A percentile compares a stretch with the other conserved stretches of the same genome.
Conservation (phyloP, 2,113 vertebrate species). For the Mustelus asterias region DNA sequence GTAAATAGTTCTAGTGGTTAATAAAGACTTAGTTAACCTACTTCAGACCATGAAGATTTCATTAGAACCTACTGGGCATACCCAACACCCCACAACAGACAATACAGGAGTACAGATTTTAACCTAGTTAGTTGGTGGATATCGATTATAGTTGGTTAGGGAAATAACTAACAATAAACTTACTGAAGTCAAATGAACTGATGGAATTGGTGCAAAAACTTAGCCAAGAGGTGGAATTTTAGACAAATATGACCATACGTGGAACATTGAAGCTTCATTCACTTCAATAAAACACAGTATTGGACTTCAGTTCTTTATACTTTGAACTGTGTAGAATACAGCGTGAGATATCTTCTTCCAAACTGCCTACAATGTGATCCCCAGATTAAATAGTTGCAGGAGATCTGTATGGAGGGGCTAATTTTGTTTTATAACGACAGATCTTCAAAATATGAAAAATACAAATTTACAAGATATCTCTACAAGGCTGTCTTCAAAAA, state of each 20-base stretch:
- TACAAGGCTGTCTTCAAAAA: neutral
- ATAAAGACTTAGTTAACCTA: no score
- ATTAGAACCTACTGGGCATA: no score
- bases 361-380: neutral
- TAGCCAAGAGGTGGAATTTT: neutral
- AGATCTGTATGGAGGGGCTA: neutral
- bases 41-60: no score
- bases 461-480: neutral
- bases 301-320: neutral
- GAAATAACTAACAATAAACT: neutral
- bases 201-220: neutral
- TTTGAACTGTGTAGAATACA: neutral
- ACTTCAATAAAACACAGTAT: neutral
- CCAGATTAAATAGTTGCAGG: neutral
- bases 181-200: neutral
- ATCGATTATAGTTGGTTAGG: neutral
- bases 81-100: no score
- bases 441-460: neutral
- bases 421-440: neutral
- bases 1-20: no score
- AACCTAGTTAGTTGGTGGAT: neutral
- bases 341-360: neutral
- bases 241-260: neutral
- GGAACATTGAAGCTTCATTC: neutral
- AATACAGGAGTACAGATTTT: neutral